Evolutionary conservation across 2,113 vertebrate species (phyloP), one percentile per base, ranked within the genome.

Genomic region (Lamprologus lemairii): DNA sequence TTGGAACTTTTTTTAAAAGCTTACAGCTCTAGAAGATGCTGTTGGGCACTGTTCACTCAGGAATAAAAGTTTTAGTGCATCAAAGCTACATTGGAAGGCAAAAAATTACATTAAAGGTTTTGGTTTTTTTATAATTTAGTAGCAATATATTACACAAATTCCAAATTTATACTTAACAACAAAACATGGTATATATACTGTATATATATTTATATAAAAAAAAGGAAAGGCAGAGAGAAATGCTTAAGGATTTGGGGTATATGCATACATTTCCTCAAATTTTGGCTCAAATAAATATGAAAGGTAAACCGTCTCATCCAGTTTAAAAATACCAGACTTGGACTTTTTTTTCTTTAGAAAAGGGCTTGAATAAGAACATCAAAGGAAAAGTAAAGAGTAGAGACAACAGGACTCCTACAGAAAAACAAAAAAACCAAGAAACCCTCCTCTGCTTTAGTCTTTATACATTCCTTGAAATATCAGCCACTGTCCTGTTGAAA

Each of bases 221-320:
- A 92, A 93, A 79, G 84, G 85, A 75, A 92, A 90, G 73, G 53
- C 71, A 87, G 83, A 87, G 87, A 92, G 60, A 96, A 95, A 94
- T 93, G 93, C 88, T 94, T 91, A 95, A 93, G 93, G 93, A 92
- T 94, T 93, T 92, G 71, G 88, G 93, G 90, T 86, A 91, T 88
- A 91, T 81, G 90, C 83, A 78, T 85, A 95, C 92, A 92, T 93
- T 94, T 96, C 88, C 93, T 93, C 89, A 91, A 80, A 91, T 93
- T 94, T 94, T 96, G 96, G 96, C 96, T 97, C 96, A 96, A 97
- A 97, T 96, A 97, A 97, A 96, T 96, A 96, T 95, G 68, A 93
- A 94, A 95, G 93, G 93, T 93, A 95, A 96, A 96, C 94, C 21
- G 80, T 91, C 87, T 94, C 84, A 93, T 93, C 93, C 89, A 95